Conservation (phyloP, 2,113 vertebrate species). For the Arizona elegans region DNA sequence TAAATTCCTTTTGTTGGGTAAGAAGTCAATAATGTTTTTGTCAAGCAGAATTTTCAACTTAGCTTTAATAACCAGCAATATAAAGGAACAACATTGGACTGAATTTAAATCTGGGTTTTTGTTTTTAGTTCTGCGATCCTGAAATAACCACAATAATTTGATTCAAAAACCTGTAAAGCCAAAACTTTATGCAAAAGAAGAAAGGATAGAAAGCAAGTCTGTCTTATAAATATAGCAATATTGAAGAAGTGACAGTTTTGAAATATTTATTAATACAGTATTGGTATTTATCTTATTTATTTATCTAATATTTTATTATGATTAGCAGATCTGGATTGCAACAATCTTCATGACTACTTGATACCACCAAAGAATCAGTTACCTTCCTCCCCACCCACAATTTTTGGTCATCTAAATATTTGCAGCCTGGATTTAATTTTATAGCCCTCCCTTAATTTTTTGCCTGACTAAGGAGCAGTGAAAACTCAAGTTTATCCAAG, state of each 20-base stretch:
- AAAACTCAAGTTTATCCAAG: neutral
- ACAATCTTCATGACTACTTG: neutral
- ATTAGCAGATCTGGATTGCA: neutral
- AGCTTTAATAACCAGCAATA: neutral
- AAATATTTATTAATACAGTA: neutral
- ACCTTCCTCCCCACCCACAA: too few species aligned
- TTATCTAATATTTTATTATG: neutral
- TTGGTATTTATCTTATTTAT: neutral
- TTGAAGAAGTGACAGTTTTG: neutral
- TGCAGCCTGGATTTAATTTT: neutral
- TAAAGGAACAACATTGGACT: neutral
- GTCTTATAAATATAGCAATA: neutral
- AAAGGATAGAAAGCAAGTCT: neutral
- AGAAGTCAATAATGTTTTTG: slow-evolving; percentile 28
- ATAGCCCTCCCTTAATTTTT: neutral
- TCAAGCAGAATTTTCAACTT: neutral
- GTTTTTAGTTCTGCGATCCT: neutral
- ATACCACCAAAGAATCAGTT: neutral
- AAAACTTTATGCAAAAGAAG: neutral
- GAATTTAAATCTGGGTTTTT: neutral
- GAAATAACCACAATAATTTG: neutral
- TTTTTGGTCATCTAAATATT: too few species aligned
- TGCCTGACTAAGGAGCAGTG: neutral
- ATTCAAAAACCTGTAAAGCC: neutral
- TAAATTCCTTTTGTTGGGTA: slow-evolving; percentile 29